Conservation (phyloP, 1,140 invertebrate species). For the Pogonomyrmex californicus region DNA sequence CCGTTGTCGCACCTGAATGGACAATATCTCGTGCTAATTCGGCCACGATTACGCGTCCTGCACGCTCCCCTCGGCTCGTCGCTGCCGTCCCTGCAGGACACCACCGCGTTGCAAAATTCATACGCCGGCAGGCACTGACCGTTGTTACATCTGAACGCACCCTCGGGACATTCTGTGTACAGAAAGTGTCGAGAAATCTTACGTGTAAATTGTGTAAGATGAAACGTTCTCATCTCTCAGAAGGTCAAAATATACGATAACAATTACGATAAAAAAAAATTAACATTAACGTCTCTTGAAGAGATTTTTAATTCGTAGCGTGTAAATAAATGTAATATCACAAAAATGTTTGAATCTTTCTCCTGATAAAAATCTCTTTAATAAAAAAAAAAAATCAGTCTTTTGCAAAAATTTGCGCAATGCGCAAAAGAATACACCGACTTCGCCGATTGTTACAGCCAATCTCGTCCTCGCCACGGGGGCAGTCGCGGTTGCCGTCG, state of each 20-base stretch:
- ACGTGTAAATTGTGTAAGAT: constrained; percentile 3
- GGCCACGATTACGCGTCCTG: constrained; percentile 84
- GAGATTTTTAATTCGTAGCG: background rate
- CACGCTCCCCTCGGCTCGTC: constrained; percentile 94
- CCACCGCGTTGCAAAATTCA: constrained; percentile 96
- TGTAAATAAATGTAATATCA: background rate
- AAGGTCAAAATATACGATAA: background rate
- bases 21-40: constrained; percentile 86
- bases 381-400: background rate
- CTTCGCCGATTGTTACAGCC: constrained; percentile 89
- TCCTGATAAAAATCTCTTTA: background rate
- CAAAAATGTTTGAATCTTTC: background rate
- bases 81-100: constrained; percentile 94
- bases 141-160: constrained; percentile 93
- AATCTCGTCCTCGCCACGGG: constrained; percentile 93
- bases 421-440: constrained; percentile 79
- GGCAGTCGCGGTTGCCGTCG: constrained; percentile 93
- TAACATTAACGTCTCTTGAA: background rate
- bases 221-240: background rate
- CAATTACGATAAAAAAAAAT: background rate
- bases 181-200: constrained; percentile 16
- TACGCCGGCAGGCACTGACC: constrained; percentile 95
- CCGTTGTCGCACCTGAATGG: constrained; percentile 95
- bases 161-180: constrained; percentile 89
- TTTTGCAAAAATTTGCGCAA: background rate